Base-by-base conservation (phyloP, 1,140 invertebrate species). In the Mylabris phalerata region DNA sequence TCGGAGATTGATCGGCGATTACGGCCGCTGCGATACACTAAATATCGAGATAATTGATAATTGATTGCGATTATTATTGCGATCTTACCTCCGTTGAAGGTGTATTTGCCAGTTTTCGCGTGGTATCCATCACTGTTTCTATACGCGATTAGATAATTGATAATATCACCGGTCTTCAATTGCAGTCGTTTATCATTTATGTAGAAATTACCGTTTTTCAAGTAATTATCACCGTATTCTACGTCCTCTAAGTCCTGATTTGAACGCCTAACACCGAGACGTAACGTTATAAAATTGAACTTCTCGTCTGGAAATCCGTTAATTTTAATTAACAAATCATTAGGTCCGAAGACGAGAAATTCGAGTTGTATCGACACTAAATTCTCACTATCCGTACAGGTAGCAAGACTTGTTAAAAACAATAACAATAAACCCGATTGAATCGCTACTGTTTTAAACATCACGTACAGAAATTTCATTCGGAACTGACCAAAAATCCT, bases 91-190 rank as follows among this genome's bases (percentile, higher is more conserved):
- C 51, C 51, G 32, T 54, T 19, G 39, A 54, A 54, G 11, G 11
- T 13, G 51, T 54, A 54, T 11, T 26, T 46, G 9, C 51, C 51
- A 2, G 42, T 54, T 38, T 27, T 25, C 6, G 51, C 51, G 27
- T 9, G 26, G 38, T 54, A 54, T 38, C 51, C 51, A 26, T 46
- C 26, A 32, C 46, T 27, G 45, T 54, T 45, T 46, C 43, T 26
- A 32, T 46, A 54, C 5, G 51, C 51, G 9, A 46, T 25, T 25
- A 54, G 46, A 45, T 54, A 54, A 46, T 54, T 44, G 25, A 54
- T 42, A 3, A 46, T 26, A 43, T 54, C 51, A 6, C 40, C 51
- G 26, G n/a, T 27, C 43, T 32, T 44, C 42, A 54, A 42, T 9
- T 54, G n/a, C 6, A 54, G 42, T 32, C 51, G 32, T 9, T 27